A percentile compares a stretch with the other conserved stretches of the same genome.
These are phyloP conservation scores for Trematomus loennbergii DNA, from an alignment of 2,113 vertebrate genomes.

Conservation along the genomic window DNA sequence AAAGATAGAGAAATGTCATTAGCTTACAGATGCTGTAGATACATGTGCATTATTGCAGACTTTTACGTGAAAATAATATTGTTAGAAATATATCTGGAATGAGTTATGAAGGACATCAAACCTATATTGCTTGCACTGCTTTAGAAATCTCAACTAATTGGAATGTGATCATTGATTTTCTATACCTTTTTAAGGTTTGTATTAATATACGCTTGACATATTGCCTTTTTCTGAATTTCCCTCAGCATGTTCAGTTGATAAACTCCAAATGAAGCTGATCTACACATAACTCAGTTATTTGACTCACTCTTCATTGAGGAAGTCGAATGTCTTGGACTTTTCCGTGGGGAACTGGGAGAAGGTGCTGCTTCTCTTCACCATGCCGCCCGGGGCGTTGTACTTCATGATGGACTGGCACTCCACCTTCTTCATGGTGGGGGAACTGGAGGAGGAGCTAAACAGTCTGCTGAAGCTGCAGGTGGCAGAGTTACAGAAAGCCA, in stretches of 20 bases:
- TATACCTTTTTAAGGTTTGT: not conserved
- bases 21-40: not conserved
- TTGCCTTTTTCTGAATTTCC: not conserved
- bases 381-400: constrained; percentile 89
- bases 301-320: constrained; percentile 96
- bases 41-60: not conserved
- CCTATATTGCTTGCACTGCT: not conserved
- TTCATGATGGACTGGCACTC: constrained; percentile 92
- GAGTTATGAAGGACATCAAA: not conserved
- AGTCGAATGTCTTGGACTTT: constrained; percentile 91
- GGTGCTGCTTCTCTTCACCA: constrained; percentile 85
- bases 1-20: constrained; percentile 12
- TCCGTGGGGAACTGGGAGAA: constrained; percentile 97
- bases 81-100: not conserved
- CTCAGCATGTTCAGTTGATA: not conserved
- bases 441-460: constrained; percentile 92
- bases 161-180: not conserved
- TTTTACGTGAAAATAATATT: not conserved
- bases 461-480: constrained; percentile 94
- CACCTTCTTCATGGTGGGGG: constrained; percentile 87
- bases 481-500: constrained; percentile 55
- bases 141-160: not conserved
- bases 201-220: not conserved
- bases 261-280: not conserved
- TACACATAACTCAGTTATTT: not conserved